phyloP scores from a whole-genome alignment of 2,888 invertebrate genomes.

The Drosophila leonis region DNA sequence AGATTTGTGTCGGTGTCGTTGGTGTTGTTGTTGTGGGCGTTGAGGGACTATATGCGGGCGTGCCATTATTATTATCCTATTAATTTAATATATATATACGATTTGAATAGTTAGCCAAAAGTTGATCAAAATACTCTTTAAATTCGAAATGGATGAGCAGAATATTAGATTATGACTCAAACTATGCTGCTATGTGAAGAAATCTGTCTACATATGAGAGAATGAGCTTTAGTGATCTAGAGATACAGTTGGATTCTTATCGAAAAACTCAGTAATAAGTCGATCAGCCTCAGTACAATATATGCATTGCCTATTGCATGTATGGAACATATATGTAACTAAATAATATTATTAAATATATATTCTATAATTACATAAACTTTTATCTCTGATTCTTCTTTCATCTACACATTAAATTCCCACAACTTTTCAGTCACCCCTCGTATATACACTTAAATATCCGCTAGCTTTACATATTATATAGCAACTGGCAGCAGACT shows the following conservation, averaged over 20 bases:
- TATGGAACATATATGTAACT: no score
- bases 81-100: conserved; percentile 29
- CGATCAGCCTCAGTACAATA: neutral
- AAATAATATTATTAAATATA: no score
- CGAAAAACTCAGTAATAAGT: neutral
- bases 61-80: conserved; percentile 69
- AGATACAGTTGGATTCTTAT: neutral
- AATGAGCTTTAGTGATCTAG: neutral
- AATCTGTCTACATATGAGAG: neutral
- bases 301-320: no score
- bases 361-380: neutral
- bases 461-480: neutral
- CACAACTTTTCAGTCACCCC: neutral
- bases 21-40: conserved; percentile 33
- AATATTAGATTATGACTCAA: neutral
- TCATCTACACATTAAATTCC: neutral
- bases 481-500: conserved; percentile 4
- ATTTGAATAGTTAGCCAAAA: neutral
- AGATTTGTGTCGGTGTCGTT: conserved; percentile 53
- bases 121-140: neutral
- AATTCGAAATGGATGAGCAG: neutral
- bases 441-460: neutral
- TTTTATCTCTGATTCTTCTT: neutral
- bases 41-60: conserved; percentile 32
- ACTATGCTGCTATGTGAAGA: conserved; percentile 2